Evolutionary conservation across 2,113 vertebrate species (phyloP), one percentile per base, ranked within the genome.

Genomic region (Neolamprologus sp.): DNA sequence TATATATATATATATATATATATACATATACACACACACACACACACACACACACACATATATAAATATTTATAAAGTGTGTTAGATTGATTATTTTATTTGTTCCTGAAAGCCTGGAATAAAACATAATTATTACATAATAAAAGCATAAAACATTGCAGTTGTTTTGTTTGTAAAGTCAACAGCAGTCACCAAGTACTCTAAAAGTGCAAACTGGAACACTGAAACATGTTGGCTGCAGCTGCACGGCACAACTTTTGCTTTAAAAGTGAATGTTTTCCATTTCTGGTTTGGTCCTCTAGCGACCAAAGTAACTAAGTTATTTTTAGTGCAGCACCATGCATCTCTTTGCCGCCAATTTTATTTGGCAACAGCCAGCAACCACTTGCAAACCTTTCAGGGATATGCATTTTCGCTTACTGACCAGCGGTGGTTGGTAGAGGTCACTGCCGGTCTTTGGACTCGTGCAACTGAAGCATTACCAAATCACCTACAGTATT

Each of bases 1-100:
- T 3, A 5, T 9, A 51, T 2, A 3, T 8, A 3, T 17, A 3
- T 3, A 3, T 2, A 16, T 2, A 14, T 3, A 12, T 5, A 11
- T 5, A 13, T 3, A 13, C 3, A 13, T 2, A 42, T 2, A 42
- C 0, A 42, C 0, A 13, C 1, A 16, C 2, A 16, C 1, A 8
- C 0, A 13, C 1, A 16, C 2, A 16, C 1, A 9, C 0, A 40
- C 0, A 14, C 1, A 16, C 2, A 17, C 1, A 57, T 1, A 3
- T 1, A 57, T 2, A 57, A 58, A 58, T 58, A 58, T 58, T 28
- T 58, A 63, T 63, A 63, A 17, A 63, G 30, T 63, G 30, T 65
- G 33, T n/a, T 65, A 73, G 40, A 26, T 26, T 45, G 5, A 73
- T 45, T 45, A 45, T 73, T 73, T 73, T 17, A 26, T 45, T 45